Base-by-base conservation (phyloP, 2,797 vertebrate species). In the Enteromius trimaculatus region DNA sequence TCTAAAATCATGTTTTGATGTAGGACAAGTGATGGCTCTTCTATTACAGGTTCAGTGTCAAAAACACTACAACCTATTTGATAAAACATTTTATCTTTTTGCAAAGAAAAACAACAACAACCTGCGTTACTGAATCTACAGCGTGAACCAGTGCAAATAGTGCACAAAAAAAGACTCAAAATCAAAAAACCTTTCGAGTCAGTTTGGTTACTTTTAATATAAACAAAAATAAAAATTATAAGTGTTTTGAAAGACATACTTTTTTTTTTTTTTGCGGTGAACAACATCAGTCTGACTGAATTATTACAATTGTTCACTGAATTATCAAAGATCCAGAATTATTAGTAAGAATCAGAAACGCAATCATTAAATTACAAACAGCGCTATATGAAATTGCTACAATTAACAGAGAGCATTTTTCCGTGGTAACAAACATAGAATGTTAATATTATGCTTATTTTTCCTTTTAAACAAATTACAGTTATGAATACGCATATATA, bases 1-100 rank as follows among this genome's bases (percentile, higher is more conserved):
- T 74, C 44, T 65, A 64, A 81, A 81, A 70, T 81, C 53, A 39
- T 72, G 70, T 72, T 65, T 34, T 26, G 58, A 74, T 81, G 69
- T 49, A 74, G 70, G 53, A 72, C 53, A 81, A 72, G 42, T 74
- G 39, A 81, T 37, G 29, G 39, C 19, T 81, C 80, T 74, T 58
- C 42, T 74, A 65, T 81, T 81, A 65, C 80, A 74, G 69, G 42
- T 47, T 81, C 58, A 58, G 55, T 65, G 72, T 74, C 31, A 74
- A 49, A 62, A 64, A n/a, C 79, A 44, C 17, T 69, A 39, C 29
- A 68, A 71, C 29, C 17, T 21, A 74, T 51, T 42, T 64, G 26
- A 81, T 62, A 74, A 42, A 47, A 81, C 39, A 19, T 81, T 74
- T 74, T 11, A 69, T 69, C 78, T 60, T 39, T 80, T 10, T n/a